Conservation (phyloP, 2,797 vertebrate genomes). For the Falco columbarius region DNA sequence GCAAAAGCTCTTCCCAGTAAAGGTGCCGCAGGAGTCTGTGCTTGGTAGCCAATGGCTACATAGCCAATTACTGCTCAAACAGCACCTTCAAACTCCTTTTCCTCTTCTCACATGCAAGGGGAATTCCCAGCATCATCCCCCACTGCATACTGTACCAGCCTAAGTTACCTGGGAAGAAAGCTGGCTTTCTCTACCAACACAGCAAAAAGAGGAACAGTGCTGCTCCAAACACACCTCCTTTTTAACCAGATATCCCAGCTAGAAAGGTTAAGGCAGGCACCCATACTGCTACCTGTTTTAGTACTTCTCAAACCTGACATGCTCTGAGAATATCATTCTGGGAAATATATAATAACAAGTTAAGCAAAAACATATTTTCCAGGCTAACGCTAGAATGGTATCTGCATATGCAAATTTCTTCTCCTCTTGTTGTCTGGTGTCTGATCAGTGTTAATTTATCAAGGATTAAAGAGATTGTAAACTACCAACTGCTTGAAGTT, state of each 20-base stretch:
- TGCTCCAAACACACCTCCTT: neutral
- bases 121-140: neutral
- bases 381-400: neutral
- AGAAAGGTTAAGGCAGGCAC: neutral
- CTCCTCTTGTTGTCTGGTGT: neutral
- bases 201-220: neutral
- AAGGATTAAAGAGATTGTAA: neutral
- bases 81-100: neutral
- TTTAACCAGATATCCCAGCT: neutral
- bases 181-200: accelerated
- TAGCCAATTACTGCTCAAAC: neutral
- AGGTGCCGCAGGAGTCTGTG: neutral
- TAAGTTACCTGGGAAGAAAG: neutral
- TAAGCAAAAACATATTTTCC: neutral
- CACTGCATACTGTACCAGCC: neutral
- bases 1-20: neutral
- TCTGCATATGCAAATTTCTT: neutral
- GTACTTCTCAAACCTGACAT: neutral
- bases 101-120: neutral
- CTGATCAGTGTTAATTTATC: neutral
- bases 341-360: neutral
- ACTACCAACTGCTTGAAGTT: neutral
- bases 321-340: neutral
- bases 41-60: neutral
- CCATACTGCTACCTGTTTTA: neutral